A percentile compares a stretch with the other conserved stretches of the same genome.
phyloP scores from a whole-genome alignment of 2,113 vertebrate species.

The Guaruba guarouba region DNA sequence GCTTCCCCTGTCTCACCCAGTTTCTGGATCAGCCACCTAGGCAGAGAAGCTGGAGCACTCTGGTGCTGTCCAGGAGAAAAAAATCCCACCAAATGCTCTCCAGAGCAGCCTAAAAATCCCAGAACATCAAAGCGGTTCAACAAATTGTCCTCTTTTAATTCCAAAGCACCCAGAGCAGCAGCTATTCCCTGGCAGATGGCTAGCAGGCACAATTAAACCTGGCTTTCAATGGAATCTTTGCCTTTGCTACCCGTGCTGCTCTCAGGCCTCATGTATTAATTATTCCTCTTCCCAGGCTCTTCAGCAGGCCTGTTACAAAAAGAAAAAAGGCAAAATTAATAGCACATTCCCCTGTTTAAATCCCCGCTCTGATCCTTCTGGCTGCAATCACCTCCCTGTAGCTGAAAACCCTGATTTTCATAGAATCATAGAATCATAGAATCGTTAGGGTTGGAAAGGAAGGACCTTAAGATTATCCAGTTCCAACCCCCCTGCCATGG shows the following conservation, averaged over 20 bases:
- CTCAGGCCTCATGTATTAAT: slow-evolving; percentile 63
- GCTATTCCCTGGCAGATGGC: background rate
- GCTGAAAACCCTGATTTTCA: slow-evolving; percentile 43
- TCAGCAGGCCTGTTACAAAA: slow-evolving; percentile 11
- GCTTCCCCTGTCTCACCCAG: background rate
- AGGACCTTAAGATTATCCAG: background rate
- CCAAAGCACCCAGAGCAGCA: background rate
- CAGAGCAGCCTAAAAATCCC: background rate
- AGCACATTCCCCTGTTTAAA: slow-evolving; percentile 69
- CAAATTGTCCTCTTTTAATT: background rate
- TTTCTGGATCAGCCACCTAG: rapidly evolving
- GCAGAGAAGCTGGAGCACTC: background rate
- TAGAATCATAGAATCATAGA: background rate
- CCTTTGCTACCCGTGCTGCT: slow-evolving; percentile 1
- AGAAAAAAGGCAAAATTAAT: slow-evolving; percentile 63
- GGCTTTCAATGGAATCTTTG: background rate
- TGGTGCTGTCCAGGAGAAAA: background rate
- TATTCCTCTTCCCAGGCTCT: slow-evolving; percentile 51
- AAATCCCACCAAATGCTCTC: background rate
- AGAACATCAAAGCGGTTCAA: background rate
- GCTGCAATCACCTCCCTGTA: slow-evolving; percentile 53
- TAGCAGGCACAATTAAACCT: slow-evolving; percentile 54
- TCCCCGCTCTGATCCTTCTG: slow-evolving; percentile 21
- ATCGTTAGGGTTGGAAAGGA: background rate
- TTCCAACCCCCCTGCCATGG: background rate